A percentile compares a stretch with the other conserved stretches of the same genome.
phyloP scores from a whole-genome alignment of 2,113 vertebrate species.

The Corythornis madagascariensis region DNA sequence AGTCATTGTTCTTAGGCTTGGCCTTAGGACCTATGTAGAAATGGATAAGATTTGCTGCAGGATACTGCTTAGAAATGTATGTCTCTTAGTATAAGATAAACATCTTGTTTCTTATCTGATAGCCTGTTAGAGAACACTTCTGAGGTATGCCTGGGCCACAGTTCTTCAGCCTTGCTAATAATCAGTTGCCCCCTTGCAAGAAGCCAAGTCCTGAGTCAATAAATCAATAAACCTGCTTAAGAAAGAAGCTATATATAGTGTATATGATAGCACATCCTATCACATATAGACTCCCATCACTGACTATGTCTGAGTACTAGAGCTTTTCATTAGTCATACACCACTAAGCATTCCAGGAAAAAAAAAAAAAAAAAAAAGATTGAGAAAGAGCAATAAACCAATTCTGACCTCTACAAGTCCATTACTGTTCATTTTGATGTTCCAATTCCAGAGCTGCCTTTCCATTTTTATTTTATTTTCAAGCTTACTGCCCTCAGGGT shows the following conservation, averaged over 20 bases:
- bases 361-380: not conserved
- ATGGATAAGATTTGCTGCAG: not conserved
- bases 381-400: not conserved
- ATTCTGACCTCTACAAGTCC: not conserved
- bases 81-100: not conserved
- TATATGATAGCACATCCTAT: not conserved
- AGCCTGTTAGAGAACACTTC: not conserved
- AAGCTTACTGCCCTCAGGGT: not conserved
- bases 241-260: not conserved
- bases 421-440: not conserved
- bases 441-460: not conserved
- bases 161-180: not conserved
- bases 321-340: not conserved
- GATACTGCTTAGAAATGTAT: not conserved
- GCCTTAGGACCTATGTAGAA: not conserved
- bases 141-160: not conserved
- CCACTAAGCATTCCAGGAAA: not conserved
- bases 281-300: not conserved
- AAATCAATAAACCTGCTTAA: not conserved
- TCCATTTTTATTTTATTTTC: not conserved
- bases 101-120: not conserved
- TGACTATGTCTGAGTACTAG: not conserved
- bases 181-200: not conserved
- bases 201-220: not conserved
- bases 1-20: not conserved